Evolutionary conservation across 2,888 invertebrate genomes (phyloP), one percentile per base, ranked within the genome.

Genomic region (Thera obeliscata): DNA sequence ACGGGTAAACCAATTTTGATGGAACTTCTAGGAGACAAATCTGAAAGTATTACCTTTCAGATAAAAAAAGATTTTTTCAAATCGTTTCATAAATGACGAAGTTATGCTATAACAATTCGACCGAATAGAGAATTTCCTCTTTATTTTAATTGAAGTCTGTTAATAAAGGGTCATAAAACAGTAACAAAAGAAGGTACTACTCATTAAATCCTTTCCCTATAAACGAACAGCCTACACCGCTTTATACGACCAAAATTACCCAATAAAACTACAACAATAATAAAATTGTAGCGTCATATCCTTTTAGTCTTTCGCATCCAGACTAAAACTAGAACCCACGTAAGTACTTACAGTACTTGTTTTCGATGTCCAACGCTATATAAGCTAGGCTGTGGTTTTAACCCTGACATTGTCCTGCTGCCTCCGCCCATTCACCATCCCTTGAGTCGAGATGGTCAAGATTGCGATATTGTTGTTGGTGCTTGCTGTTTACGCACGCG

Each of bases 341-440:
- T 90, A 86, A 77, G 74, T 84, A 82, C 71, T 66, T 78, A 81
- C 76, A 70, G 81, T 84, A 86, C 86, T 86, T 87, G 89, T 90
- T 88, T 88, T 84, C 82, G 76, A 81, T 76, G 82, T 81, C 83
- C 80, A 84, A 81, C 75, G 76, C 83, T 93, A 93, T 93, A 93
- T 87, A 93, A 93, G 91, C 89, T 89, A 90, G 90, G 79, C 76
- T 78, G 77, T 82, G 82, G 79, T 78, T 78, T 81, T 83, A 88
- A 81, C 90, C 93, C 91, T 92, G 93, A 92, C 93, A 93, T 92
- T 93, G 91, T 85, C 86, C 87, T 85, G 73, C 74, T 76, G 76
- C 72, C 75, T 76, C 76, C 77, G 80, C 77, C 80, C 78, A 76
- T 75, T 75, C 74, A 77, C 81, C 78, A 81, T 74, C 77, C 69